Conservation (phyloP, 2,113 vertebrate species). For the Plotosus lineatus region DNA sequence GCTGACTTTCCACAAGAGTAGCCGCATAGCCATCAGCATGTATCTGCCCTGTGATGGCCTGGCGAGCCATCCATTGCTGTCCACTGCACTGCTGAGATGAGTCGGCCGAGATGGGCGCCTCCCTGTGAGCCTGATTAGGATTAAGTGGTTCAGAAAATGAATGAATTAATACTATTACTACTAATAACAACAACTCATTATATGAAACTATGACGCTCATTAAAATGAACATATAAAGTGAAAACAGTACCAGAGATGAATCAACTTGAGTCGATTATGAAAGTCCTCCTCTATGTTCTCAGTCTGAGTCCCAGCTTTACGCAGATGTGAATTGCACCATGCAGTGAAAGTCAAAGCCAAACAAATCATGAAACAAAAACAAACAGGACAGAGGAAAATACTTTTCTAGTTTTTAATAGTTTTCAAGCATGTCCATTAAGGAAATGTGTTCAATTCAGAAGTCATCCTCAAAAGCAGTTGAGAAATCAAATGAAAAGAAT, state of each 20-base stretch:
- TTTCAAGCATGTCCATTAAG: neutral
- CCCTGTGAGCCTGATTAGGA: too few species aligned
- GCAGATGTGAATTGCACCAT: conserved; percentile 88
- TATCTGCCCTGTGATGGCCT: too few species aligned
- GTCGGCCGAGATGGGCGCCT: too few species aligned
- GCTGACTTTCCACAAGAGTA: too few species aligned
- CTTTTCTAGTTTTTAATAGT: neutral
- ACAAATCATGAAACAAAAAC: neutral
- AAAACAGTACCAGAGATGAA: conserved; percentile 62
- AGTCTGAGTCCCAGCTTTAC: conserved; percentile 86
- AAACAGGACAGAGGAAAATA: neutral
- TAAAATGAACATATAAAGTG: neutral
- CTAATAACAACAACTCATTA: neutral
- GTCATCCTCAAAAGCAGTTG: too few species aligned
- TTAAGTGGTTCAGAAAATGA: too few species aligned
- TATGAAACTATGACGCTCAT: neutral
- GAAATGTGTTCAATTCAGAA: too few species aligned
- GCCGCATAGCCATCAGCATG: too few species aligned
- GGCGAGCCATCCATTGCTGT: too few species aligned
- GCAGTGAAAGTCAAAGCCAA: conserved; percentile 82
- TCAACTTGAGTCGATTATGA: conserved; percentile 86
- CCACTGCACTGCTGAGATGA: too few species aligned
- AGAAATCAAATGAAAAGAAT: too few species aligned
- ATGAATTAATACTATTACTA: neutral
- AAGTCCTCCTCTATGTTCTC: conserved; percentile 91